A percentile compares a stretch with the other conserved stretches of the same genome.
These are phyloP conservation scores for Brachionus plicatilis DNA, from an alignment of 1,140 invertebrate species.

Conservation along the genomic window DNA sequence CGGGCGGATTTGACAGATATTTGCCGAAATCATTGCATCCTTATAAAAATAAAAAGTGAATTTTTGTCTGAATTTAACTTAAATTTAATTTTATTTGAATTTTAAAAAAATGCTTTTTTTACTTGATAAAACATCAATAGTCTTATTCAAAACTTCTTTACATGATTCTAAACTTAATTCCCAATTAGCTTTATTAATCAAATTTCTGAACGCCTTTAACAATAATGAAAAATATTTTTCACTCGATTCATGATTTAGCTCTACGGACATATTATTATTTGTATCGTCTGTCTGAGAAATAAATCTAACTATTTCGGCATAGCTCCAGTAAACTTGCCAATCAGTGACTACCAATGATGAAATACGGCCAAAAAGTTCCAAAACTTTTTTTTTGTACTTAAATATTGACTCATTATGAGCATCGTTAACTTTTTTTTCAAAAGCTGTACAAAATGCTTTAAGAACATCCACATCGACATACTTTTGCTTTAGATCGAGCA, in stretches of 20 bases:
- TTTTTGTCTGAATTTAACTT: too few species aligned
- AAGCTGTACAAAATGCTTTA: constrained; percentile 54
- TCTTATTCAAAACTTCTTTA: not conserved
- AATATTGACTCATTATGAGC: constrained; percentile 58
- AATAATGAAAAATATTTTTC: constrained; percentile 38
- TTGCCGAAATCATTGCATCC: constrained; percentile 24
- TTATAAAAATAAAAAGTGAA: not conserved
- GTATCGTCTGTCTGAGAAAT: constrained; percentile 29
- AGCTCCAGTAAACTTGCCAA: constrained; percentile 31
- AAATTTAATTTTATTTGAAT: not conserved
- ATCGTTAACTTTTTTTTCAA: constrained; percentile 63
- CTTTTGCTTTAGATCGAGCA: constrained; percentile 73
- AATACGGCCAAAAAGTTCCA: constrained; percentile 74
- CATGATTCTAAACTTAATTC: constrained; percentile 1
- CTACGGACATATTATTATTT: constrained; percentile 2
- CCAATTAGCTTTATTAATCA: constrained; percentile 25
- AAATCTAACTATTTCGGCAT: constrained; percentile 24
- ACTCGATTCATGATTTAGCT: not conserved
- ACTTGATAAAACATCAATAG: not conserved
- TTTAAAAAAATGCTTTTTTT: not conserved
- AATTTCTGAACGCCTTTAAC: constrained; percentile 22
- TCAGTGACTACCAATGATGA: constrained; percentile 55
- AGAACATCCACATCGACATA: constrained; percentile 68
- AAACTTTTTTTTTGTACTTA: constrained; percentile 60
- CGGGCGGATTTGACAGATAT: not conserved